Evolutionary conservation across 2,888 invertebrate species (phyloP).

Genomic region (Plagiodera versicolora): DNA sequence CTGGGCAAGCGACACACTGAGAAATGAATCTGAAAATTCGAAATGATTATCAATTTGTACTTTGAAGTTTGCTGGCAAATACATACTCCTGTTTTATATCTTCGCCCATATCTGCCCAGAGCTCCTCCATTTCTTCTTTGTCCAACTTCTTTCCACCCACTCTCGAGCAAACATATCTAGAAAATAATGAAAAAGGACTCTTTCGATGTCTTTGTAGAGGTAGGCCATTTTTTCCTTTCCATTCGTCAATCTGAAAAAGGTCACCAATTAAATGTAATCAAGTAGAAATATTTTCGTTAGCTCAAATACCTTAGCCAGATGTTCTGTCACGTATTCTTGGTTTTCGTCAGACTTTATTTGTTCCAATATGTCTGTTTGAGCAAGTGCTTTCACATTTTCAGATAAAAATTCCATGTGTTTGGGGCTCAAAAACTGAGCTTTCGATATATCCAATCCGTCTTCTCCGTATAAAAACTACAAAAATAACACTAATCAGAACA

Average conservation of each 20-base stretch:
- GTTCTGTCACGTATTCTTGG: conserved; percentile 58
- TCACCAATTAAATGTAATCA: conserved; percentile 17
- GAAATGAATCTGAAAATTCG: conserved; percentile 35
- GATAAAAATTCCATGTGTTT: conserved; percentile 79
- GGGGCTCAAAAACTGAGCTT: conserved; percentile 79
- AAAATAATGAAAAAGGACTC: conserved; percentile 66
- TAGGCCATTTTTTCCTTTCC: conserved; percentile 62
- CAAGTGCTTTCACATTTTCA: conserved; percentile 73
- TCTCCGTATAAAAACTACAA: conserved; percentile 85
- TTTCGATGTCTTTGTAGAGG: conserved; percentile 55
- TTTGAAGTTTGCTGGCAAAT: background rate
- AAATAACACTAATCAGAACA: background rate
- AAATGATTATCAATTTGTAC: background rate
- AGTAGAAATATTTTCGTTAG: background rate
- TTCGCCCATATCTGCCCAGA: conserved; percentile 67
- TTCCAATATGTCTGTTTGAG: conserved; percentile 61
- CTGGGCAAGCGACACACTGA: conserved; percentile 62
- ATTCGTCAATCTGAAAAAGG: conserved; percentile 56
- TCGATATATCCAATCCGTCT: conserved; percentile 88
- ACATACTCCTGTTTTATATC: conserved; percentile 62
- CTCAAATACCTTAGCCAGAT: conserved; percentile 58
- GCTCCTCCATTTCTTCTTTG: conserved; percentile 61
- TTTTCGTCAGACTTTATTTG: conserved; percentile 62
- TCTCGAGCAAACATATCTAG: conserved; percentile 57
- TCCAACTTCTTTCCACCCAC: conserved; percentile 56